Conservation (phyloP, 2,888 invertebrate genomes). For the Colletes collaris region DNA sequence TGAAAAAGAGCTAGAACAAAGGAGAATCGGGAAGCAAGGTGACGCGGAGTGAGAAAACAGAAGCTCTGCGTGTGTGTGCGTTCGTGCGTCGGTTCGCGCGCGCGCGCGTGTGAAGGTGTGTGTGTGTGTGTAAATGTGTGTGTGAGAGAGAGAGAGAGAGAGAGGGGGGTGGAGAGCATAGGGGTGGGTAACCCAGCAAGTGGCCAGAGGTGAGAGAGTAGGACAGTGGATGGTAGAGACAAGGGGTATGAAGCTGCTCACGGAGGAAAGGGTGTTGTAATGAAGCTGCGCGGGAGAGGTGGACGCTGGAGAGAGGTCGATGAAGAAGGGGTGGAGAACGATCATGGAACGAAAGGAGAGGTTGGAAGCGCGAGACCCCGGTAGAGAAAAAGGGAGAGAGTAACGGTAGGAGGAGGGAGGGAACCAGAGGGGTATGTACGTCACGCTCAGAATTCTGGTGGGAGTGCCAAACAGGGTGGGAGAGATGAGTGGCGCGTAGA, state of each 20-base stretch:
- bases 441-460: constrained; percentile 62
- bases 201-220: constrained; percentile 66
- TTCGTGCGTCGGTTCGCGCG: too few species aligned
- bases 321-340: constrained; percentile 58
- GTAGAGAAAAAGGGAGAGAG: constrained; percentile 30
- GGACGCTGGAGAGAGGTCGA: constrained; percentile 49
- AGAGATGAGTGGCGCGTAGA: constrained; percentile 48
- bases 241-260: constrained; percentile 66
- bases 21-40: constrained; percentile 39
- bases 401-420: constrained; percentile 34
- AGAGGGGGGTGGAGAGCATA: constrained; percentile 3
- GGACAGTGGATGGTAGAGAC: constrained; percentile 54
- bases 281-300: constrained; percentile 67
- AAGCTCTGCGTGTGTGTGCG: too few species aligned
- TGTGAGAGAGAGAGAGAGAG: neutral
- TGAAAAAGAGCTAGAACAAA: constrained; percentile 50
- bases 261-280: constrained; percentile 74
- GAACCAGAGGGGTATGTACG: constrained; percentile 45
- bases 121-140: too few species aligned
- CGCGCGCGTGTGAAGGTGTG: too few species aligned
- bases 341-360: constrained; percentile 48
- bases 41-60: neutral
- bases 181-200: constrained; percentile 61
- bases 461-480: constrained; percentile 47
- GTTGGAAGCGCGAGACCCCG: constrained; percentile 29